Evolutionary conservation across 1,140 invertebrate species (phyloP), one percentile per base, ranked within the genome.

Genomic region (Drosophila micromelanica): DNA sequence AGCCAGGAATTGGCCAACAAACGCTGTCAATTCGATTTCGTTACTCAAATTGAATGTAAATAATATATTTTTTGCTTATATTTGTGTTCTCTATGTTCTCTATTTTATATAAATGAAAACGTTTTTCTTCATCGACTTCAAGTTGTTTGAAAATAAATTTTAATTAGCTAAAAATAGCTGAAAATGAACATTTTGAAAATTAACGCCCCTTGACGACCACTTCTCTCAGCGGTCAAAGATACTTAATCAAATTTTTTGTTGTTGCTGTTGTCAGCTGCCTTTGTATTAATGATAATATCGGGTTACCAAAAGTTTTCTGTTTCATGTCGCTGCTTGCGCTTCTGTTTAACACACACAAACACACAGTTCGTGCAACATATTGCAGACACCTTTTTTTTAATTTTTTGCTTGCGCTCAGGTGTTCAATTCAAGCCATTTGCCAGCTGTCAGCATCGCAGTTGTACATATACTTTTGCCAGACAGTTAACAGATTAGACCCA

Each of bases 151-250:
- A 59, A 68, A 80, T 71, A 80, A 85, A 85, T 85, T 85, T 77
- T 85, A 85, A 70, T 73, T 62, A 72, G 60, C 80, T 77, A 85
- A 70, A 85, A 85, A 85, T 85, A 85, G 76, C 48, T 42, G 23
- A 59, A 54, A 71, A 62, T 51, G 43, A 52, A 37, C 27, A 52
- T 45, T 65, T 72, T 13, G 62, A 69, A 40, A 63, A 56, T 35
- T 8, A 35, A 17, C 52, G 30, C 49, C 30, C 35, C 49, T 51
- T 17, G 46, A 13, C 23, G 12, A 30, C 23, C 48, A 11, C 27
- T 55, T 38, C 42, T 56, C 51, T 43, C 57, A 15, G 32, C 52
- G 13, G 12, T 40, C n/a, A 13, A 59, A 49, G 54, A 57, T 57
- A 59, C 57, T 55, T 71, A 48, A 70, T 70, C 43, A 42, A 56